phyloP scores from a whole-genome alignment of 1,140 invertebrate genomes.

The Babylonia areolata region DNA sequence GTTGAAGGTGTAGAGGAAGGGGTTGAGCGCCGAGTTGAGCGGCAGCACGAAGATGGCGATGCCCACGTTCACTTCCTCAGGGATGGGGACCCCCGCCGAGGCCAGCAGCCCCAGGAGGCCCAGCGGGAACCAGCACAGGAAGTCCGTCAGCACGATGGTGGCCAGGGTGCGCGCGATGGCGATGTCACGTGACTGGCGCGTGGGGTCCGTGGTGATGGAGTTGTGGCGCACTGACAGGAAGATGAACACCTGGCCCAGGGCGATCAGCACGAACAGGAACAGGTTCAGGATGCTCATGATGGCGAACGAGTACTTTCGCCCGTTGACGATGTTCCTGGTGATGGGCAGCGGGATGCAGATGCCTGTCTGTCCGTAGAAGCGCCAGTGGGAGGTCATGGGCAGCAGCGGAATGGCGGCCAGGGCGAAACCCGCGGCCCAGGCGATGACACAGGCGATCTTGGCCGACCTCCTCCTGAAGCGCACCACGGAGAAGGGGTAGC shows the following conservation, averaged over 20 bases:
- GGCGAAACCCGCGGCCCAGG: slow-evolving; percentile 47
- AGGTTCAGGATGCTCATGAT: slow-evolving; percentile 57
- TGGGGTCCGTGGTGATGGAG: slow-evolving; percentile 22
- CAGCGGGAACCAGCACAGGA: slow-evolving; percentile 46
- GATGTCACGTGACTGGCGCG: slow-evolving; percentile 36
- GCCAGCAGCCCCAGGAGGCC: slow-evolving; percentile 45
- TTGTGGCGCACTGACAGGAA: slow-evolving; percentile 40
- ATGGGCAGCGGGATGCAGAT: slow-evolving; percentile 61
- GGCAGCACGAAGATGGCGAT: slow-evolving; percentile 56
- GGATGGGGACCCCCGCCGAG: slow-evolving; percentile 43
- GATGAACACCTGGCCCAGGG: slow-evolving; percentile 51
- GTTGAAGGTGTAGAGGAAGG: slow-evolving; percentile 57
- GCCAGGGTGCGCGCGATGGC: slow-evolving; percentile 48
- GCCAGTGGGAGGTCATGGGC: slow-evolving; percentile 47
- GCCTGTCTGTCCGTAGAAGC: slow-evolving; percentile 52
- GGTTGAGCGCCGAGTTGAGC: slow-evolving; percentile 58
- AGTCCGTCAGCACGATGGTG: slow-evolving; percentile 49
- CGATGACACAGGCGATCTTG: slow-evolving; percentile 11
- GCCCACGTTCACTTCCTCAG: slow-evolving; percentile 55
- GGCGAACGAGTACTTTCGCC: slow-evolving; percentile 52
- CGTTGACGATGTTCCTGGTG: slow-evolving; percentile 38
- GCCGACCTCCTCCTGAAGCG: slow-evolving; percentile 36
- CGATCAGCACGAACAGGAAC: slow-evolving; percentile 40
- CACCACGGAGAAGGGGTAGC: slow-evolving; percentile 51
- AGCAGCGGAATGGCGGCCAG: slow-evolving; percentile 51